Base-by-base conservation (phyloP, 2,888 invertebrate genomes). In the Cephus pygmeus region DNA sequence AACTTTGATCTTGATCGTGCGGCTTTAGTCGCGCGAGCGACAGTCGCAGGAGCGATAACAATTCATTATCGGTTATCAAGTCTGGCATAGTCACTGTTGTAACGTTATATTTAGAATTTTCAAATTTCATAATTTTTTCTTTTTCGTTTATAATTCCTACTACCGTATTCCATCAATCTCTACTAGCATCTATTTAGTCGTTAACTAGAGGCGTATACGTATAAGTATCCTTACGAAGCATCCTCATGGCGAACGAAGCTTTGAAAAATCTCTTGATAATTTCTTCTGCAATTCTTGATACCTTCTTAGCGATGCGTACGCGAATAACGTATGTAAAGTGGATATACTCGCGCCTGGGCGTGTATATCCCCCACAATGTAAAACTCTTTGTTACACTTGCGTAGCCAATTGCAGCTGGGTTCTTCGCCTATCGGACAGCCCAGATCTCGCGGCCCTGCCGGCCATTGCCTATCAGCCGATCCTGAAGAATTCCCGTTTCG, bases 371-470 rank as follows among this genome's bases (percentile, higher is more conserved):
- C 87, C 86, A 88, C 88, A 87, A 87, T 88, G 88, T 88, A 86
- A 87, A 87, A 86, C 86, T 87, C 83, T 80, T 83, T 86, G 85
- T 87, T 88, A 88, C 86, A 88, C 85, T 88, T 87, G 88, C 87
- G 87, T 85, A 87, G 87, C 87, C 88, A 89, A 89, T 89, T 88
- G 88, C 87, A 84, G 84, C 85, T 86, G 84, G 81, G 79, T 79
- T 82, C 84, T 81, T 83, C 83, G 85, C 85, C 33, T 71, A 71
- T 71, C 71, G 87, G 85, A 86, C 88, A 85, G 88, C 88, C 88
- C 87, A 88, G 87, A 88, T 85, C 86, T 81, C 81, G 80, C 81
- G 77, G 76, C 77, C 81, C 80, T 81, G 79, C 81, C 80, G 78
- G 80, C 81, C 76, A 74, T 81, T 71, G 78, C 69, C 76, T 75